Evolutionary conservation across 2,797 vertebrate genomes (phyloP), one percentile per base, ranked within the genome.

Genomic region (Setipinna tenuifilis): DNA sequence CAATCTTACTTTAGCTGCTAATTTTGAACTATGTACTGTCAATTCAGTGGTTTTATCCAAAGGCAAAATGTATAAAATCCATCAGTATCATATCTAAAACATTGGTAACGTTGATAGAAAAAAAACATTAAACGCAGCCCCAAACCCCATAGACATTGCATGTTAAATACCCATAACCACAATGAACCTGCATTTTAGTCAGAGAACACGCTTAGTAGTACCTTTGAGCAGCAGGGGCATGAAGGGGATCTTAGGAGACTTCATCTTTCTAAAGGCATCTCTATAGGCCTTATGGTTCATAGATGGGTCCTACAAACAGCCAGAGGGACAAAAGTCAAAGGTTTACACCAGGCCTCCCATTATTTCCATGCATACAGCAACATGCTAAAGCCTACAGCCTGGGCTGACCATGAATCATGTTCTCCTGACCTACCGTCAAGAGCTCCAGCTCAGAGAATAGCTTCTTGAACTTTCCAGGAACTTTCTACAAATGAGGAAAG

Each of bases 381-480:
- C 50, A 54, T 54, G 50, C n/a, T n/a, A 62, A 2, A 6, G 59
- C 21, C 7, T 23, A 25, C 10, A n/a, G n/a, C 57, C 0, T 19
- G 57, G 14, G 57, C 57, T 58, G 14, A 3, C 0, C 9, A 25
- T 65, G 48, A 82, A 35, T n/a, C 35, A 86, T 21, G 23, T 21
- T 50, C 23, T 23, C 31, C 3, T 9, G 11, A 95, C 97, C 97
- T 94, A 99, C 98, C 16, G 98, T 99, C 93, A 99, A 95, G 90
- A 97, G 97, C 94, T 99, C 98, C 90, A 99, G 95, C 92, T 99
- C 98, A 19, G 98, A 97, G 91, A 99, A 99, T 92, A 99, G 96
- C 94, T 99, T 99, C 96, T 98, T 99, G 93, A 99, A 99, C 91
- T 98, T 99, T 48, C 98, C 98, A n/a, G 98, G 98, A 93, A 99